Percentiles rank a stretch among this genome's conserved stretches.
Evolutionary conservation across 2,888 invertebrate species (phyloP).

Genomic region (Brachyptera putata): DNA sequence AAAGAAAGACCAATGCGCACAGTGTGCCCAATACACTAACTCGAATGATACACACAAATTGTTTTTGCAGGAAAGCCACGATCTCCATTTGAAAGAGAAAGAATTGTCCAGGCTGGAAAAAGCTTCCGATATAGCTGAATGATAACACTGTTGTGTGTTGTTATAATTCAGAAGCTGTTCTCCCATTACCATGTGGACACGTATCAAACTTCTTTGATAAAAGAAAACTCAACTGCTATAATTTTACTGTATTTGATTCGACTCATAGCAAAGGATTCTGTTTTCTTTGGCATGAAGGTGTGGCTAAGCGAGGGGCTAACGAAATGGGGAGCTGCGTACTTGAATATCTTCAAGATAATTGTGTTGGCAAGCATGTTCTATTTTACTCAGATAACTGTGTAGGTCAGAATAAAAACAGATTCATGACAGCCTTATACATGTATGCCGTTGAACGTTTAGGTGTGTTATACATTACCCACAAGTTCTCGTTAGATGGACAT

Average conservation of each 20-base stretch:
- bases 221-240: constrained; percentile 4
- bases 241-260: constrained; percentile 7
- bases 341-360: background rate
- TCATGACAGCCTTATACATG: constrained; percentile 7
- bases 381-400: constrained; percentile 18
- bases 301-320: constrained; percentile 14
- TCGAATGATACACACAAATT: background rate
- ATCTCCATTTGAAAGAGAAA: constrained; percentile 13
- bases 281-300: constrained; percentile 17
- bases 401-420: constrained; percentile 14
- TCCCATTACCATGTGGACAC: background rate
- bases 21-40: constrained; percentile 1
- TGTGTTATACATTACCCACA: constrained; percentile 9
- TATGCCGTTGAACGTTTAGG: background rate
- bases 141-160: background rate
- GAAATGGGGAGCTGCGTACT: constrained; percentile 3
- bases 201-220: constrained; percentile 14
- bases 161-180: constrained; percentile 2
- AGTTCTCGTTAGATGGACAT: constrained; percentile 12
- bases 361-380: constrained; percentile 8
- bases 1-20: constrained; percentile 3
- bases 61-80: background rate
- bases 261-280: background rate
- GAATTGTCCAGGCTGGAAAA: background rate
- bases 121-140: background rate